A percentile compares a stretch with the other conserved stretches of the same genome.
phyloP scores from a whole-genome alignment of 2,113 vertebrate species.

The Laticauda laticaudata region DNA sequence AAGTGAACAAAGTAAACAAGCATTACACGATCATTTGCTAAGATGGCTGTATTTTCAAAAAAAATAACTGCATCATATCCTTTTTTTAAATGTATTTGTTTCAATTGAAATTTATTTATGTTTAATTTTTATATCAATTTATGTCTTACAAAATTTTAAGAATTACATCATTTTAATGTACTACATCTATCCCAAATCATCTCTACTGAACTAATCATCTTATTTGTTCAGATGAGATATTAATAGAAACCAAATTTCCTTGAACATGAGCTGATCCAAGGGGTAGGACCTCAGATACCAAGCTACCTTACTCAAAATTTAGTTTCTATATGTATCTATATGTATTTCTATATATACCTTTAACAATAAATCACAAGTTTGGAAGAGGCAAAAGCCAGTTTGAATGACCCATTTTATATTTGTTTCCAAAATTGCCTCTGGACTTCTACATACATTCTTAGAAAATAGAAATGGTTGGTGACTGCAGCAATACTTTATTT shows the following conservation, averaged over 20 bases:
- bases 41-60: background rate
- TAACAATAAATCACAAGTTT: background rate
- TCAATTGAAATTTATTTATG: background rate
- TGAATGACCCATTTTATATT: background rate
- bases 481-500: background rate
- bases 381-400: background rate
- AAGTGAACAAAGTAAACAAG: background rate
- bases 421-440: background rate
- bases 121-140: too few species aligned
- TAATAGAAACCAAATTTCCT: background rate
- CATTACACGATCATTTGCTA: background rate
- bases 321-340: background rate
- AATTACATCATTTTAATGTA: background rate
- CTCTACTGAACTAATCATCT: background rate
- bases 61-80: background rate
- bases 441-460: background rate
- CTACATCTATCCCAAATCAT: background rate
- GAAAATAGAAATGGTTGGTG: background rate
- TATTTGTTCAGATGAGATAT: background rate
- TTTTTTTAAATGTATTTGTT: background rate
- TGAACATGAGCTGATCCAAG: background rate
- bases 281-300: background rate
- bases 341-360: too few species aligned
- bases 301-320: background rate
- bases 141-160: background rate